A percentile compares a stretch with the other conserved stretches of the same genome.
Conservation (phyloP, 2,888 invertebrate genomes). For the Scaptomyza cyrtandrae region DNA sequence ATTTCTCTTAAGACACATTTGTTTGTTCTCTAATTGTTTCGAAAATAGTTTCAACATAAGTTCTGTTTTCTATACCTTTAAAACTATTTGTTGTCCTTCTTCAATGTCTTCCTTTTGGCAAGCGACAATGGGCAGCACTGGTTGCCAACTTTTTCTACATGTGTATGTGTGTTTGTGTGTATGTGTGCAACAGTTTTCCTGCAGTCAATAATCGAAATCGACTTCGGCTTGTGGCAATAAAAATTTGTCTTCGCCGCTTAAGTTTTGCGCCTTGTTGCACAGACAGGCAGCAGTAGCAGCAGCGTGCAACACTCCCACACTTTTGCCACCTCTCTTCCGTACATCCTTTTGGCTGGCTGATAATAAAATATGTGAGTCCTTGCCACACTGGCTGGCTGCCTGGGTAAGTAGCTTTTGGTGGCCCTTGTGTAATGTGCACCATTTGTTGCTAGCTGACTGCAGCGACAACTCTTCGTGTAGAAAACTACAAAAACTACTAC, state of each 20-base stretch:
- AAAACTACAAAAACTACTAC: conserved; percentile 13
- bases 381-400: conserved; percentile 51
- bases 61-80: neutral
- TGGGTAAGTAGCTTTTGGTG: conserved; percentile 60
- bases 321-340: neutral
- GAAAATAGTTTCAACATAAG: neutral
- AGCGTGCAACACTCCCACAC: conserved; percentile 3
- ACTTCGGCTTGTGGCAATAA: conserved; percentile 70
- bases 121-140: neutral
- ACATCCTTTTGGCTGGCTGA: conserved; percentile 37
- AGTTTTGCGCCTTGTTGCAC: conserved; percentile 75
- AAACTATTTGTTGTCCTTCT: neutral
- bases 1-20: no score
- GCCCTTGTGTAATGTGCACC: conserved; percentile 66
- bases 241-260: conserved; percentile 74
- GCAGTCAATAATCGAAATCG: conserved; percentile 75
- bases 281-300: conserved; percentile 37
- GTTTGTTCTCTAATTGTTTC: neutral
- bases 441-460: conserved; percentile 48
- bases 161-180: conserved; percentile 15
- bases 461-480: conserved; percentile 5
- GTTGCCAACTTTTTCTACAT: neutral
- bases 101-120: neutral
- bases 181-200: conserved; percentile 66
- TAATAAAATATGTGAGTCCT: conserved; percentile 62